These are phyloP conservation scores for Pseudomyrmex concolor DNA, from an alignment of 1,140 invertebrate genomes.

Conservation along the genomic window DNA sequence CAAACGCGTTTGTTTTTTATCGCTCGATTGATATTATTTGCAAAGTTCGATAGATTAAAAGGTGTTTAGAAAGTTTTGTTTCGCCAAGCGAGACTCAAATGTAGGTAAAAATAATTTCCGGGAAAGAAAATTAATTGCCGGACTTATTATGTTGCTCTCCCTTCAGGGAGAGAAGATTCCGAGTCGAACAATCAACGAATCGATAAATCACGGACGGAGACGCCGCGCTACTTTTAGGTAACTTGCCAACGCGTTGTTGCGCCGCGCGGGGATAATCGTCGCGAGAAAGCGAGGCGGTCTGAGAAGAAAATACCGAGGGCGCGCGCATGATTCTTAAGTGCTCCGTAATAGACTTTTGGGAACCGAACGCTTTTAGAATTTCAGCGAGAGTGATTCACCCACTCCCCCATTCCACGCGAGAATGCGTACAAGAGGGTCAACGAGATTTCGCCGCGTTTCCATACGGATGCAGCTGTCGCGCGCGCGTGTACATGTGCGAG, in stretches of 20 bases:
- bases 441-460: conserved; percentile 63
- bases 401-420: conserved; percentile 43
- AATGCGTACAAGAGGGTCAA: conserved; percentile 68
- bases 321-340: conserved; percentile 65
- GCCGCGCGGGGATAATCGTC: conserved; percentile 60
- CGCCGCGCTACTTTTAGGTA: conserved; percentile 13
- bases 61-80: neutral
- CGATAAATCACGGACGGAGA: conserved; percentile 24
- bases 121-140: conserved; percentile 16
- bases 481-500: neutral
- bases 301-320: conserved; percentile 53
- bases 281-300: conserved; percentile 4
- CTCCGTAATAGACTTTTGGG: conserved; percentile 74
- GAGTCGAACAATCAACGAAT: conserved; percentile 28
- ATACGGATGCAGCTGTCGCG: conserved; percentile 67
- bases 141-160: conserved; percentile 7
- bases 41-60: no score
- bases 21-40: conserved; percentile 12
- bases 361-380: conserved; percentile 73
- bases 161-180: neutral
- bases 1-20: conserved; percentile 27
- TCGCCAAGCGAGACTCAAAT: neutral
- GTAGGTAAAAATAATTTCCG: no score
- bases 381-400: conserved; percentile 67
- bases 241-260: neutral